Evolutionary conservation across 2,888 invertebrate genomes (phyloP).

Genomic region (Hartigia nigra): DNA sequence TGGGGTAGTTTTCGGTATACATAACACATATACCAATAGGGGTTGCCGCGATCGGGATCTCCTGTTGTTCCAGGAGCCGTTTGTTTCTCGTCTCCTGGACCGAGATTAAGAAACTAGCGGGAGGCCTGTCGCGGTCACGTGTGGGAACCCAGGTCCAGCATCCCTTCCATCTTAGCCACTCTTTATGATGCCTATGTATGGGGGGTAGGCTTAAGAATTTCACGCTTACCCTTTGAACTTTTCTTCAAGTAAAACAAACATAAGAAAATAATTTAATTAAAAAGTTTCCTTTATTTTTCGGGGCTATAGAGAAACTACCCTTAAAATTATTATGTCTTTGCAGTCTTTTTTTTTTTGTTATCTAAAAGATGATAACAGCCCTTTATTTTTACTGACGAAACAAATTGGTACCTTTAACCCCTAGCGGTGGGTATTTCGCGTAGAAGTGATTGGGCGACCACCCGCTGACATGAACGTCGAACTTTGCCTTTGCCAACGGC

Average conservation of each 20-base stretch:
- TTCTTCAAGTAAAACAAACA: too few relatives aligned
- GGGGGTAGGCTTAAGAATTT: too few relatives aligned
- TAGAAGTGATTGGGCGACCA: conserved; percentile 39
- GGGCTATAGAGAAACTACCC: too few relatives aligned
- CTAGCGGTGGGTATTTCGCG: too few relatives aligned
- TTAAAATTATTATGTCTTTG: too few relatives aligned
- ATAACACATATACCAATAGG: background rate
- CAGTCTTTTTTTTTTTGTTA: conserved; percentile 2
- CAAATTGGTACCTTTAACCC: too few relatives aligned
- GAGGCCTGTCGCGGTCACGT: conserved; percentile 43
- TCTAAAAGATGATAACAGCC: background rate
- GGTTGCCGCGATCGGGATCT: conserved; percentile 30
- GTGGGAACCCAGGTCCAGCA: conserved; percentile 36
- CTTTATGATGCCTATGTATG: too few relatives aligned
- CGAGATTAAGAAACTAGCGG: conserved; percentile 62
- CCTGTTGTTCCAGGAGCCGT: conserved; percentile 40
- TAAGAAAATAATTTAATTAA: too few relatives aligned
- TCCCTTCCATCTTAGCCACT: conserved; percentile 8
- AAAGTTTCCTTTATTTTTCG: too few relatives aligned
- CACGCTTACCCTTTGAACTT: too few relatives aligned
- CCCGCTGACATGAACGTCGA: conserved; percentile 44
- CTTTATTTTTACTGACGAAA: too few relatives aligned
- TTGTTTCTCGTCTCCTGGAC: conserved; percentile 34
- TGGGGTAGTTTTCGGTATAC: background rate
- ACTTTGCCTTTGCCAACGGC: conserved; percentile 42